Evolutionary conservation across 92 coral and sea anemone genomes (phyloP).

Genomic region (Siderastrea radians): DNA sequence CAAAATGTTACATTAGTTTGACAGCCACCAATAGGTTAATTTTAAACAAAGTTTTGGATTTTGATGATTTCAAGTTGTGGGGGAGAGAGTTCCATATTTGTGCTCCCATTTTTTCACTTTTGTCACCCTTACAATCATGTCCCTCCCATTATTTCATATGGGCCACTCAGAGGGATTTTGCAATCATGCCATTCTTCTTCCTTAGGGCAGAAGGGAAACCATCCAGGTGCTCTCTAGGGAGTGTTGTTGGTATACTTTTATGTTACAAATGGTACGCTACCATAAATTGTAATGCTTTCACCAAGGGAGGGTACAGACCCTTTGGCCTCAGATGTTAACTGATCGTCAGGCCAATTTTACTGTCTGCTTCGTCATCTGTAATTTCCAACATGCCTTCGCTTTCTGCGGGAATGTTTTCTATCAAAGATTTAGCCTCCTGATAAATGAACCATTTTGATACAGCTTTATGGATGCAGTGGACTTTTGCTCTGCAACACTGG

Average conservation of each 20-base stretch:
- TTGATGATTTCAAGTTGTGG: too few relatives aligned
- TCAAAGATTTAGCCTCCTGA: constrained; percentile 17
- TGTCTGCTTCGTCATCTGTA: background rate
- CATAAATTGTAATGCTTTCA: constrained; percentile 8
- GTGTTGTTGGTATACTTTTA: constrained; percentile 26
- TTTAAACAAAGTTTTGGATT: too few relatives aligned
- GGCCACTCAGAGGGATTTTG: constrained; percentile 9
- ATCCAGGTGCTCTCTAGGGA: background rate
- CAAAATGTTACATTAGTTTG: too few relatives aligned
- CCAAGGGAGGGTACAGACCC: constrained; percentile 23
- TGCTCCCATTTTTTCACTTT: constrained; percentile 22
- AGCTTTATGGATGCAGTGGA: constrained; percentile 50
- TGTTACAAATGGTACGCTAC: constrained; percentile 1
- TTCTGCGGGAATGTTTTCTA: too few relatives aligned
- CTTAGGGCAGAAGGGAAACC: constrained; percentile 22
- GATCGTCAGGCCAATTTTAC: background rate
- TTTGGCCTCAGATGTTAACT: background rate
- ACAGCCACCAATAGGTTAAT: too few relatives aligned
- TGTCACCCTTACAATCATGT: constrained; percentile 25
- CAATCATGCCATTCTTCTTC: constrained; percentile 34
- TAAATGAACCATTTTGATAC: constrained; percentile 46
- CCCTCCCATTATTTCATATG: constrained; percentile 20
- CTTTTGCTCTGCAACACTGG: constrained; percentile 30
- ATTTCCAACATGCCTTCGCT: background rate
- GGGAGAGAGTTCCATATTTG: too few relatives aligned